Evolutionary conservation across 2,888 invertebrate species (phyloP), one percentile per base, ranked within the genome.

Genomic region (Erpobdella octoculata): DNA sequence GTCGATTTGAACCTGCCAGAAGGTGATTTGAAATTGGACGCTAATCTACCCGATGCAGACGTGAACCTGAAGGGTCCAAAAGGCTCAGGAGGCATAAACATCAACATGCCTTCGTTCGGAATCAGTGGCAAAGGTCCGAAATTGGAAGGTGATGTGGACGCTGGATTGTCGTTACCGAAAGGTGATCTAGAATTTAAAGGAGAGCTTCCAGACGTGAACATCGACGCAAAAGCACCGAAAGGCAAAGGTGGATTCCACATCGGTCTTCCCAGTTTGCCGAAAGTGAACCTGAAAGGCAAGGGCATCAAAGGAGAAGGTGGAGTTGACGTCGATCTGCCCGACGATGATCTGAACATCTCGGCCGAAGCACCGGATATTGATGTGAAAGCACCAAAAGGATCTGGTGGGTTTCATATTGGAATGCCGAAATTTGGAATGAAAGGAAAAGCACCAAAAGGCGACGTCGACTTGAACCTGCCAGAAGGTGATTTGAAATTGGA

Each of bases 351-450:
- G n/a, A 64, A 35, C 18, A 36, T 18, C 31, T 25, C 25, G 25
- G 65, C 35, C 33, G 36, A 65, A 35, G 36, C 37, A 18, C 65
- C 33, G 21, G 37, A 65, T 25, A 36, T 25, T 6, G 21, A 69
- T 31, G 35, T 69, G 36, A 70, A 70, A 33, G 28, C 35, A 25
- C 36, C 70, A 61, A 59, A 70, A 70, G 61, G 61, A 38, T 25
- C 25, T 8, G 70, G 61, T 35, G 70, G 70, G 9, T 70, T 70
- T 37, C 36, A 70, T 8, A 21, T 70, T 38, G 38, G 38, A 59
- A 33, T 70, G 6, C 58, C 58, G 18, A 18, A 9, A 18, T 70
- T 70, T 18, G 69, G 53, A 6, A 53, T 68, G n/a, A 36, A 58
- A 59, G 59, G 59, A 18, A 70, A 70, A 59, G 59, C 38, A 1